Base-by-base conservation (phyloP, 2,888 invertebrate genomes). In the Hofmannophila pseudospretella region DNA sequence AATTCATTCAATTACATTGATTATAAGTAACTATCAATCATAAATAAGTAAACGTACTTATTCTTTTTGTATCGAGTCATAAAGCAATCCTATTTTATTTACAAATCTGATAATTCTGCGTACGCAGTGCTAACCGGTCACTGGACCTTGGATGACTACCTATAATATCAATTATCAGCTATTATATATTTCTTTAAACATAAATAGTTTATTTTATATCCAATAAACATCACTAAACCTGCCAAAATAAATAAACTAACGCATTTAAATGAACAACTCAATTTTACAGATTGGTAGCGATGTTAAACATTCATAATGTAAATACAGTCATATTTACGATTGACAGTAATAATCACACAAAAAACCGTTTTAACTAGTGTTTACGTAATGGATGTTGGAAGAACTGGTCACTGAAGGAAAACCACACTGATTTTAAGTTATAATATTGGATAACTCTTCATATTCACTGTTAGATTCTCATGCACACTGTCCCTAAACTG, bases 401-500 rank as follows among this genome's bases (percentile, higher is more conserved):
- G 10, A 32, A 25, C 19, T 10, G 10, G 30, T 32, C 31, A 29
- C 29, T 28, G 32, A 23, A 12, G 13, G 28, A 34, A 16, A 38
- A 39, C 29, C 36, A 27, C 30, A 47, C 35, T 35, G 16, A 5
- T 23, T 23, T 23, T 35, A 32, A 31, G 39, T 39, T 37, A 42
- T 43, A 45, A 47, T 39, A 41, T 45, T 36, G 25, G 37, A 42
- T 46, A 54, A 49, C 54, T n/a, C n/a, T 57, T 58, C 49, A 53
- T 47, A 48, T 63, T 51, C 60, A 61, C 67, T 55, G 56, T 62
- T 63, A 60, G 52, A 58, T 56, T 58, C 67, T 63, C 68, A 64
- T 73, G 68, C 67, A 74, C 56, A 84, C 82, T 78, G 77, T 66
- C 60, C 62, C 64, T 58, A 65, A 58, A 68, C 56, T 59, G 60